Conservation (phyloP, 2,113 vertebrate genomes). For the Danionella cerebrum region DNA sequence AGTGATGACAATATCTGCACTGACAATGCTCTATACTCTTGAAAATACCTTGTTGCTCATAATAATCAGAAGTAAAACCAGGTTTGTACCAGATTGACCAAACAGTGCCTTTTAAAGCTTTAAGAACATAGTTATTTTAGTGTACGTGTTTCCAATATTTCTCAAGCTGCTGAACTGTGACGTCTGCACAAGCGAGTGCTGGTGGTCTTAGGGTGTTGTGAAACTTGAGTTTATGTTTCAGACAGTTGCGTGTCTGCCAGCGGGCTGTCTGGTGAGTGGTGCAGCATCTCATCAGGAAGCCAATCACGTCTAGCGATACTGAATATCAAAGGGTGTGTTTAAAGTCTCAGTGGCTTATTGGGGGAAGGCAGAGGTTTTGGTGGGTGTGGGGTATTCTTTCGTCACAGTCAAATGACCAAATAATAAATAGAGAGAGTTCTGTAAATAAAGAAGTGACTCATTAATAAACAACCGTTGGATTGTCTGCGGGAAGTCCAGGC, state of each 20-base stretch:
- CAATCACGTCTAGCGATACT: constrained; percentile 38
- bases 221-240: constrained; percentile 29
- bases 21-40: too few relatives aligned
- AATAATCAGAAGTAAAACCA: too few relatives aligned
- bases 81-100: too few relatives aligned
- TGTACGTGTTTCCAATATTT: not conserved
- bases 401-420: constrained; percentile 32
- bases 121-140: too few relatives aligned
- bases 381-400: not conserved
- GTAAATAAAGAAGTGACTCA: not conserved
- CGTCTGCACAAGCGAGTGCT: not conserved
- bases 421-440: constrained; percentile 2
- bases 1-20: too few relatives aligned
- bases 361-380: constrained; percentile 12
- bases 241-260: constrained; percentile 7
- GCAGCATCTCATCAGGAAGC: not conserved
- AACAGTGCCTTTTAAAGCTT: too few relatives aligned
- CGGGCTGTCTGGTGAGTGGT: constrained; percentile 35
- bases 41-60: too few relatives aligned
- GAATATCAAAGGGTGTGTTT: constrained; percentile 38
- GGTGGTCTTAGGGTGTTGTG: constrained; percentile 34
- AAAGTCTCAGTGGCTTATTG: constrained; percentile 35
- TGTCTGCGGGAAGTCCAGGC: not conserved
- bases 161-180: not conserved
- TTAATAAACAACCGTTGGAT: not conserved